These are phyloP conservation scores for Zaprionus ghesquierei DNA, from an alignment of 1,140 invertebrate species.

Conservation along the genomic window DNA sequence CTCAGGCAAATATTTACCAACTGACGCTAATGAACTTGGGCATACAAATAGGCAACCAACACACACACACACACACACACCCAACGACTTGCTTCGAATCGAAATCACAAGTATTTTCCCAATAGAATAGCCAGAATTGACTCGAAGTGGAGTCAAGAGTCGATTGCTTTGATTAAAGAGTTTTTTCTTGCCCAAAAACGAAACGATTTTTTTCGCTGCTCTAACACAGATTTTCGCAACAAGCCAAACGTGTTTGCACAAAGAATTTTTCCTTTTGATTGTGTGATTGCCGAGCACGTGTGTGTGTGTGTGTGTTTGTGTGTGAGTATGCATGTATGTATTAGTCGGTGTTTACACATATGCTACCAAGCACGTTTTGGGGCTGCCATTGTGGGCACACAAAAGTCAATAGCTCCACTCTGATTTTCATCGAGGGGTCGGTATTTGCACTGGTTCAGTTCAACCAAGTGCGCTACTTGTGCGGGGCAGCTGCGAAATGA, in stretches of 20 bases:
- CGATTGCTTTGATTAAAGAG: conserved; percentile 62
- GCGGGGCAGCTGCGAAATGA: neutral
- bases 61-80: conserved; percentile 1
- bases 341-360: conserved; percentile 21
- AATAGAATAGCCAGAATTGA: conserved; percentile 23
- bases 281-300: conserved; percentile 27
- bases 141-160: conserved; percentile 1
- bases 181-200: conserved; percentile 33
- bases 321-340: neutral
- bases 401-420: conserved; percentile 28
- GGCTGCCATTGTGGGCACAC: conserved; percentile 36
- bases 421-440: conserved; percentile 8
- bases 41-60: conserved; percentile 63
- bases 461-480: conserved; percentile 19
- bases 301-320: neutral
- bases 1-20: conserved; percentile 69
- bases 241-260: conserved; percentile 58
- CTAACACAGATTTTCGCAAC: conserved; percentile 31
- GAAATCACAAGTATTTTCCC: conserved; percentile 31
- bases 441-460: conserved; percentile 35
- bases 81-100: neutral
- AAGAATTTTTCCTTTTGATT: conserved; percentile 69
- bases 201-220: conserved; percentile 37
- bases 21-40: conserved; percentile 75
- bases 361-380: conserved; percentile 36